Evolutionary conservation across 2,797 vertebrate species (phyloP).

Genomic region (Sebastes baramenuke): DNA sequence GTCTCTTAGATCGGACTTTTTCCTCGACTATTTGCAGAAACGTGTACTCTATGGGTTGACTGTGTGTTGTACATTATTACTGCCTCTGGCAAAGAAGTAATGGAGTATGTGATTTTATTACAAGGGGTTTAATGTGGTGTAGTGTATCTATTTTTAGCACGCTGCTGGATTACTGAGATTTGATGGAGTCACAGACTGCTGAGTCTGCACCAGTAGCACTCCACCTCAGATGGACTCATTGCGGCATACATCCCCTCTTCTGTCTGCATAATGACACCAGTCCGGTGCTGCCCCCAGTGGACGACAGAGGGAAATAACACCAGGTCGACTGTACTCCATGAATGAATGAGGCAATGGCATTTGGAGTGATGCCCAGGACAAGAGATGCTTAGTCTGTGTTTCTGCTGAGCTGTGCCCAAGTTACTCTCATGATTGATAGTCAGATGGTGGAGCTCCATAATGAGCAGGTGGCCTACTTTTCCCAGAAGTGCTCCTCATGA

Average conservation of each 20-base stretch:
- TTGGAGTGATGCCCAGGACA: conserved; percentile 74
- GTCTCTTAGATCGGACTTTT: background rate
- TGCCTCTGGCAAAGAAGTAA: conserved; percentile 43
- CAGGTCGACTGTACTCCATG: conserved; percentile 34
- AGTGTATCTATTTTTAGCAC: conserved; percentile 70
- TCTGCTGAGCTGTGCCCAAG: conserved; percentile 66
- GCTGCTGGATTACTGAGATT: conserved; percentile 61
- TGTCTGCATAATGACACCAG: conserved; percentile 36
- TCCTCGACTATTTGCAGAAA: background rate
- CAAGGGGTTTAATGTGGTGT: conserved; percentile 55
- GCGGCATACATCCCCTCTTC: conserved; percentile 46
- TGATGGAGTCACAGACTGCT: conserved; percentile 73
- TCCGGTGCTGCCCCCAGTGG: conserved; percentile 71
- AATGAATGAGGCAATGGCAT: conserved; percentile 70
- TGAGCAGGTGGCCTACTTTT: conserved; percentile 76
- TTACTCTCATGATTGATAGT: conserved; percentile 73
- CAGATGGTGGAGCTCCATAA: conserved; percentile 54
- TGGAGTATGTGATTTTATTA: conserved; percentile 66
- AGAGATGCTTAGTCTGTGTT: conserved; percentile 69
- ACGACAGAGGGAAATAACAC: background rate
- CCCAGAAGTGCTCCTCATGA: conserved; percentile 52
- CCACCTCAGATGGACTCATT: conserved; percentile 57
- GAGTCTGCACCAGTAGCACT: conserved; percentile 68
- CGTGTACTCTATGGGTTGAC: background rate
- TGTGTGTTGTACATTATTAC: conserved; percentile 22